Evolutionary conservation across 2,113 vertebrate genomes (phyloP).

Genomic region (Istiophorus platypterus): DNA sequence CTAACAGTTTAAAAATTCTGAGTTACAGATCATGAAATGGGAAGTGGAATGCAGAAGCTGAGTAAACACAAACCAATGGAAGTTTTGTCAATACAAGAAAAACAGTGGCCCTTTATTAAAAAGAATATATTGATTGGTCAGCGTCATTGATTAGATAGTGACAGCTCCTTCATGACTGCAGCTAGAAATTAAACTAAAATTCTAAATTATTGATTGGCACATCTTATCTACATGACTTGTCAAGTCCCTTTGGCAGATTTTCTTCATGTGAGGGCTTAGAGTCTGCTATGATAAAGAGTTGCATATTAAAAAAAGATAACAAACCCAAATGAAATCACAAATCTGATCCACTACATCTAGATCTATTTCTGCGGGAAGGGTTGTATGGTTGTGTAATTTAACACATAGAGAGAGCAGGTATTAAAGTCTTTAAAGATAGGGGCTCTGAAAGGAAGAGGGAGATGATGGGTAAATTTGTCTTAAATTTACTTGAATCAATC

Average conservation of each 20-base stretch:
- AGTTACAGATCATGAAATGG: background rate
- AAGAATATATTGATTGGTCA: background rate
- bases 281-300: background rate
- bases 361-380: background rate
- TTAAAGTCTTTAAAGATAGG: background rate
- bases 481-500: background rate
- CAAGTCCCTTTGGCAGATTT: background rate
- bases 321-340: background rate
- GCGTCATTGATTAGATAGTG: constrained; percentile 11
- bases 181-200: background rate
- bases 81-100: constrained; percentile 9
- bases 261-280: background rate
- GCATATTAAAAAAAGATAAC: background rate
- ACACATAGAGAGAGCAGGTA: background rate
- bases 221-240: background rate
- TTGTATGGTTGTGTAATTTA: background rate
- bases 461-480: background rate
- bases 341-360: no score
- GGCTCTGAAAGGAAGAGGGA: background rate
- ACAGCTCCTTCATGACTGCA: background rate
- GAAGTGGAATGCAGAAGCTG: background rate
- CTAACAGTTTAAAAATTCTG: constrained; percentile 1
- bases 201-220: background rate
- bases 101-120: constrained; percentile 14
- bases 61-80: background rate